Conservation (phyloP, 23 tunicate species). For the Pegea sp. region DNA sequence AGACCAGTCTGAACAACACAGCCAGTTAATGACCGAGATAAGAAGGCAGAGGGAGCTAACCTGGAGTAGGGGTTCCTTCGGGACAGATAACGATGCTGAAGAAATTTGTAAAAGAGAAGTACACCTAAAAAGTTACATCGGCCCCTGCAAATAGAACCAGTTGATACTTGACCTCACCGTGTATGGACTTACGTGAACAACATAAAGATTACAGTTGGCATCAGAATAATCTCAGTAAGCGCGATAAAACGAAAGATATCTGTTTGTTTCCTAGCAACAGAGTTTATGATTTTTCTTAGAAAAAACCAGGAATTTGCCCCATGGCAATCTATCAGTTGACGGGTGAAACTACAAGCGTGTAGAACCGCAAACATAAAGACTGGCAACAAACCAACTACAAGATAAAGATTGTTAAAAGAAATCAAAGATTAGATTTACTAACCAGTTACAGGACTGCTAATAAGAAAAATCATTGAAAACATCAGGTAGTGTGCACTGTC, state of each 20-base stretch:
- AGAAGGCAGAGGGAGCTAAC: too few relatives aligned
- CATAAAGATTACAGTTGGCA: conserved; percentile 37
- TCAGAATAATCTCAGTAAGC: neutral
- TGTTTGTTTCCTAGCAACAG: conserved; percentile 53
- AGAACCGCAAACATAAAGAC: conserved; percentile 58
- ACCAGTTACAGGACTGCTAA: conserved; percentile 57
- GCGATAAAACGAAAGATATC: conserved; percentile 11
- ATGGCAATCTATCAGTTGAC: conserved; percentile 54
- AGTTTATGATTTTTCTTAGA: conserved; percentile 49
- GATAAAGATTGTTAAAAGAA: neutral
- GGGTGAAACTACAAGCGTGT: conserved; percentile 66
- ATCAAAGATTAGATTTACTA: neutral
- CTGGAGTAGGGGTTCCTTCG: conserved; percentile 75
- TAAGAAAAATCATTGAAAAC: conserved; percentile 46
- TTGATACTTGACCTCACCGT: neutral
- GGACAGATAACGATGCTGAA: conserved; percentile 59
- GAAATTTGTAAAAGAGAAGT: conserved; percentile 29
- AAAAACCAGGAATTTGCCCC: conserved; percentile 36
- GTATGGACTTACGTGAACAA: conserved; percentile 15
- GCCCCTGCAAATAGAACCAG: neutral
- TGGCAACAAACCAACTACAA: conserved; percentile 67
- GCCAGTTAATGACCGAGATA: too few relatives aligned
- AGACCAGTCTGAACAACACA: conserved; percentile 37
- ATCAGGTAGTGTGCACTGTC: conserved; percentile 78
- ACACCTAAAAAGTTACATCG: neutral